These are phyloP conservation scores for Agonopterix alstromeriana DNA, from an alignment of 2,888 invertebrate genomes.

Conservation along the genomic window DNA sequence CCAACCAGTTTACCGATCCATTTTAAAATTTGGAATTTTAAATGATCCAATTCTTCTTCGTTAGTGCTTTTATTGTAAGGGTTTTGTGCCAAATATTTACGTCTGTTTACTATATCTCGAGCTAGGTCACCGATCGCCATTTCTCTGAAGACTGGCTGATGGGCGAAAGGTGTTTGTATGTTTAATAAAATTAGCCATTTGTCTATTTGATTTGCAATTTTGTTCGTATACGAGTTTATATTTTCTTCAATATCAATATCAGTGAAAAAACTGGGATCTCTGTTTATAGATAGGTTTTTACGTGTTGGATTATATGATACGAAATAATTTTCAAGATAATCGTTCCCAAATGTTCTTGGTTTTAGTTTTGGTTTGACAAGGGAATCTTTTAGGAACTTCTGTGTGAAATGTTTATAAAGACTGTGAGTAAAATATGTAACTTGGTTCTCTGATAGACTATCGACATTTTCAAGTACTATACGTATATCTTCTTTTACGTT, in stretches of 20 bases:
- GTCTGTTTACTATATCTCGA: conserved; percentile 10
- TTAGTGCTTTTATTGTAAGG: neutral
- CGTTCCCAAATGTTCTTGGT: no score
- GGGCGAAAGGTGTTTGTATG: conserved; percentile 1
- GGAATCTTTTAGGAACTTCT: neutral
- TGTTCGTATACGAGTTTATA: neutral
- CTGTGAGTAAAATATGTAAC: conserved; percentile 6
- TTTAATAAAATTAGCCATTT: conserved; percentile 10
- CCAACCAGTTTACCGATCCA: conserved; percentile 13
- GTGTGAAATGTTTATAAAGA: neutral
- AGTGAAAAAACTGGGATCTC: neutral
- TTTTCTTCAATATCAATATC: neutral
- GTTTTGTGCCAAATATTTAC: conserved; percentile 9
- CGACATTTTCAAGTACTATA: conserved; percentile 5
- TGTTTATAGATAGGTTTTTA: no score
- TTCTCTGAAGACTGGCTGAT: neutral
- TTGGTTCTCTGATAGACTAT: conserved; percentile 7
- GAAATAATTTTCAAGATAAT: no score
- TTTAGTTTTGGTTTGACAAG: no score
- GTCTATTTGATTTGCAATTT: conserved; percentile 1
- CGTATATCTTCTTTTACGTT: neutral
- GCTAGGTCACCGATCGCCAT: conserved; percentile 8
- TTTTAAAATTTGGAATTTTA: conserved; percentile 15
- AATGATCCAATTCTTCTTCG: conserved; percentile 8
- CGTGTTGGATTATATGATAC: no score